Evolutionary conservation across 1,140 invertebrate species (phyloP).

Genomic region (Musca domestica): DNA sequence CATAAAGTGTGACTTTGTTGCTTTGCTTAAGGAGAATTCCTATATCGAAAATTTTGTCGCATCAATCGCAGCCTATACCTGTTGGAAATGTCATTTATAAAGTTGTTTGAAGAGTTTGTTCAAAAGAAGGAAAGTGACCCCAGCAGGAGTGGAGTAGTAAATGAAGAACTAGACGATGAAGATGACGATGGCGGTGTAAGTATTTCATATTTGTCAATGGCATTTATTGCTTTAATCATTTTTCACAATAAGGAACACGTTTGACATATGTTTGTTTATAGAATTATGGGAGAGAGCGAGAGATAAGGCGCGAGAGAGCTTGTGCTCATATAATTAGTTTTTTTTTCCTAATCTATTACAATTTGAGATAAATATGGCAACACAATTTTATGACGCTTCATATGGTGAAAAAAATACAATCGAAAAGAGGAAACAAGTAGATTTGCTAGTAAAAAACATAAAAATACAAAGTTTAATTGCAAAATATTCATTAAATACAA

Average conservation of each 20-base stretch:
- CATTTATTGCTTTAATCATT: not conserved
- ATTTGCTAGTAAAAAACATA: too few species aligned
- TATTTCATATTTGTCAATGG: not conserved
- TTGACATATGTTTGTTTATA: not conserved
- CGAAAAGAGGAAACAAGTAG: too few species aligned
- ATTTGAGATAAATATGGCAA: not conserved
- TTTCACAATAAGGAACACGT: not conserved
- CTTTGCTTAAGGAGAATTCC: too few species aligned
- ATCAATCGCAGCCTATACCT: too few species aligned
- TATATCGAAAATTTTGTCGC: too few species aligned
- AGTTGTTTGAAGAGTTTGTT: slow-evolving; percentile 13
- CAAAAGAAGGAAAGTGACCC: slow-evolving; percentile 5
- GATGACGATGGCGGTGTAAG: slow-evolving; percentile 11
- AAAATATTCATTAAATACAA: too few species aligned
- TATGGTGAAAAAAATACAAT: too few species aligned
- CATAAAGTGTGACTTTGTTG: too few species aligned
- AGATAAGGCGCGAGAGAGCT: not conserved
- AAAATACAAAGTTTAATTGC: too few species aligned
- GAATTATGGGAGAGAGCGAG: not conserved
- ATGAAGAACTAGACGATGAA: not conserved
- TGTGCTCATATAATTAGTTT: too few species aligned
- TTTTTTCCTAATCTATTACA: not conserved
- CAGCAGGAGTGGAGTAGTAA: not conserved
- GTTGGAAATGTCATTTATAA: slow-evolving; percentile 10
- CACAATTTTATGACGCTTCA: not conserved